phyloP scores from a whole-genome alignment of 2,888 invertebrate species.

The Diadegma fenestrale region DNA sequence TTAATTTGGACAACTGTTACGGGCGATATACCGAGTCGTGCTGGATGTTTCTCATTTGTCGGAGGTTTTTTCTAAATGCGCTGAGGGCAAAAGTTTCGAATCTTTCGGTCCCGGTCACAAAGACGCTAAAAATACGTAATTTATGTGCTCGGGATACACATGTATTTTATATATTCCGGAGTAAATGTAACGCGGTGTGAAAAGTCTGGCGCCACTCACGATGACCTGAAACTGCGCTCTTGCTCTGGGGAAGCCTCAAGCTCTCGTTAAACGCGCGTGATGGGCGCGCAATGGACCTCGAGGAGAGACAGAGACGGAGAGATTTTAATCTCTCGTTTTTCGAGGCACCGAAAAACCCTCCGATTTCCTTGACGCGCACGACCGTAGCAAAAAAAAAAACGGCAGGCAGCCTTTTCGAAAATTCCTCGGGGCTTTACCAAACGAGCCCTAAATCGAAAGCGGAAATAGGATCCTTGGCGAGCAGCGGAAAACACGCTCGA shows the following conservation, averaged over 20 bases:
- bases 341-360: constrained; percentile 63
- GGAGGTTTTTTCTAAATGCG: constrained; percentile 36
- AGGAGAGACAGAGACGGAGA: constrained; percentile 14
- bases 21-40: constrained; percentile 48
- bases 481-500: constrained; percentile 50
- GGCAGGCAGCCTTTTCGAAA: constrained; percentile 43
- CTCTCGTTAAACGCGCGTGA: constrained; percentile 83
- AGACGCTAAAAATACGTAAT: constrained; percentile 65
- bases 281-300: no score
- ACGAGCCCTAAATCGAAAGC: constrained; percentile 58
- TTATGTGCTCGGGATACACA: constrained; percentile 34
- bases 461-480: constrained; percentile 64
- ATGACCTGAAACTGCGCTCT: constrained; percentile 72
- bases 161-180: constrained; percentile 19
- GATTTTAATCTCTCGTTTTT: constrained; percentile 76
- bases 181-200: constrained; percentile 67
- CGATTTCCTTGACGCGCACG: constrained; percentile 55
- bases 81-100: neutral
- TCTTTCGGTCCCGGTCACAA: constrained; percentile 2
- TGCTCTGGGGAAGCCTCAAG: constrained; percentile 32
- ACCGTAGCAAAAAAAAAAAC: constrained; percentile 15
- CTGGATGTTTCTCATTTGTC: constrained; percentile 64
- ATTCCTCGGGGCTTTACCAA: constrained; percentile 43
- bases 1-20: constrained; percentile 66
- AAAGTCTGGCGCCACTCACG: constrained; percentile 80